phyloP scores from a whole-genome alignment of 2,888 invertebrate genomes.

The Lapara coniferarum region DNA sequence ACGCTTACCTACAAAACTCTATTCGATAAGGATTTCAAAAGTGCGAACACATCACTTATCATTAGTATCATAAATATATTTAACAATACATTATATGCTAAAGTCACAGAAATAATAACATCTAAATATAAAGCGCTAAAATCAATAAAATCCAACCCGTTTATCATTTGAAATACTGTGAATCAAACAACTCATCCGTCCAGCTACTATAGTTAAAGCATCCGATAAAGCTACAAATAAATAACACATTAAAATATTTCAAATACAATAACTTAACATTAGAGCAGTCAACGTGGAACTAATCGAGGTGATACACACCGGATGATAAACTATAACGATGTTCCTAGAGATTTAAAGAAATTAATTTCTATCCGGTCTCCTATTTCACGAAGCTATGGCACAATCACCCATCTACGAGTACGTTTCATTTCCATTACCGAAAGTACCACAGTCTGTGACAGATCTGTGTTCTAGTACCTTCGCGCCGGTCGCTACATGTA shows the following conservation, averaged over 20 bases:
- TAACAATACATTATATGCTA: conserved; percentile 57
- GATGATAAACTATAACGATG: conserved; percentile 30
- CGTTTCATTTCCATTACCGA: conserved; percentile 46
- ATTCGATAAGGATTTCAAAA: conserved; percentile 48
- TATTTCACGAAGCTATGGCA: conserved; percentile 67
- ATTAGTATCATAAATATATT: conserved; percentile 46
- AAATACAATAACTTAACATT: conserved; percentile 82
- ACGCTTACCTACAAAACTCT: conserved; percentile 31
- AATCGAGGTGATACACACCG: conserved; percentile 50
- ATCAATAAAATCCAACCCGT: conserved; percentile 68
- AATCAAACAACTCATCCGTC: conserved; percentile 58
- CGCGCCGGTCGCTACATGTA: conserved; percentile 87
- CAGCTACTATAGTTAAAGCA: conserved; percentile 71
- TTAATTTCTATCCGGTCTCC: too few relatives aligned
- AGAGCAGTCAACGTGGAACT: conserved; percentile 76
- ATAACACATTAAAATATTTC: conserved; percentile 83
- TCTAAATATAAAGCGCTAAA: conserved; percentile 63
- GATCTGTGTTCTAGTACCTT: conserved; percentile 61
- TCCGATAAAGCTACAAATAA: conserved; percentile 81
- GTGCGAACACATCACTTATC: conserved; percentile 58
- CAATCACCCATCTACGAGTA: conserved; percentile 62
- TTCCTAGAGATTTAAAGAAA: not conserved
- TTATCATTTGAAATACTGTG: conserved; percentile 67
- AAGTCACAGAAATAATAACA: conserved; percentile 53
- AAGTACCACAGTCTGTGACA: conserved; percentile 57